Percentiles rank a stretch among this genome's conserved stretches.
Evolutionary conservation across 2,113 vertebrate species (phyloP).

Genomic region (Halichoeres trimaculatus): DNA sequence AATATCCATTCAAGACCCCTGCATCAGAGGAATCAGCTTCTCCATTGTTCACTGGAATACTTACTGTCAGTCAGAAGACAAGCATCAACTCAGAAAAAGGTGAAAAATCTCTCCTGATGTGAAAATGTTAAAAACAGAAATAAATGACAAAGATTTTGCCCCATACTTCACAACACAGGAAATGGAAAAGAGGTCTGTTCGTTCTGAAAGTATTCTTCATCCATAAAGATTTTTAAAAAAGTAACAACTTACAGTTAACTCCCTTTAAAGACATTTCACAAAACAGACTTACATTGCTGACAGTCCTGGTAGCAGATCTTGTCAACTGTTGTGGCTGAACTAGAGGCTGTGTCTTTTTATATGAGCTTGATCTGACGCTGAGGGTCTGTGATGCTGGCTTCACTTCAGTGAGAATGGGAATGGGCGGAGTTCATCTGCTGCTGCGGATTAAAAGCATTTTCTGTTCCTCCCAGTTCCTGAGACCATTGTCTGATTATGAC

Average conservation of each 20-base stretch:
- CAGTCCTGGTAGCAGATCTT: conserved; percentile 43
- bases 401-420: conserved; percentile 50
- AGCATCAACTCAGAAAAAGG: conserved; percentile 10
- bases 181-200: neutral
- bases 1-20: conserved; percentile 46
- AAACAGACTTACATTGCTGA: conserved; percentile 41
- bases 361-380: conserved; percentile 60
- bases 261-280: conserved; percentile 29
- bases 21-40: conserved; percentile 24
- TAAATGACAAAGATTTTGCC: conserved; percentile 14
- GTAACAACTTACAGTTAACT: conserved; percentile 30
- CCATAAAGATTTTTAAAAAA: conserved; percentile 37
- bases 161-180: conserved; percentile 6
- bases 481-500: conserved; percentile 51
- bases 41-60: conserved; percentile 31
- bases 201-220: conserved; percentile 40
- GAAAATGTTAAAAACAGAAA: conserved; percentile 14
- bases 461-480: conserved; percentile 27
- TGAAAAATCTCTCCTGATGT: neutral
- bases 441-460: conserved; percentile 50
- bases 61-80: conserved; percentile 19
- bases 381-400: conserved; percentile 56
- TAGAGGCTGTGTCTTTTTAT: conserved; percentile 64
- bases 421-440: conserved; percentile 67
- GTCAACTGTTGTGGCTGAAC: conserved; percentile 56